Base-by-base conservation (phyloP, 2,888 invertebrate genomes). In the Zygaena filipendulae region DNA sequence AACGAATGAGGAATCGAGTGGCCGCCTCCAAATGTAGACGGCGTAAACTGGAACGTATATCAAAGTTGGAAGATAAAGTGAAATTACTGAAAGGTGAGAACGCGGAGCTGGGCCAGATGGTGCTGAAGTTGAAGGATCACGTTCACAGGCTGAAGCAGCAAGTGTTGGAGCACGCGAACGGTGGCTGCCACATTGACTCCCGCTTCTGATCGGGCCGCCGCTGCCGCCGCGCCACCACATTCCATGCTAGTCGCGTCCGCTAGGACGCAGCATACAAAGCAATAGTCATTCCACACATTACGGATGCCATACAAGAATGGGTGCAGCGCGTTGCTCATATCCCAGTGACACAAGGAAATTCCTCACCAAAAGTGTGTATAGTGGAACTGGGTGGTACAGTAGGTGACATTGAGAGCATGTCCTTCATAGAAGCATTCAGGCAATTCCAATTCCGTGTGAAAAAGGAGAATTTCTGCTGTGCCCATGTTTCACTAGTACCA, bases 11-110 rank as follows among this genome's bases (percentile, higher is more conserved):
- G 44, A 99, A 99, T 68, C 88, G 99, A 42, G 87, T 97, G 28
- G 98, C 98, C 8, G 99, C 99, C 3, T 95, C 96, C 25, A 98
- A 98, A 59, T 99, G 98, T 68, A 85, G 99, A 42, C 90, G 92
- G 52, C 86, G 97, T 43, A 99, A 99, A 69, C 83, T 99, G 34
- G 98, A 99, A 60, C 84, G 96, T 33, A 99, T 99, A 47, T 91
- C 95, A 2, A 90, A 93, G 57, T 81, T 99, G 37, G 98, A 99
- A 67, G 95, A 95, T 39, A 94, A 95, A 71, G 97, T 97, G 12
- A 92, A 92, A 63, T 63, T 87, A 33, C 79, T 97, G 31, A 97
- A 97, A 71, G 88, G 86, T 36, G 95, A 97, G 74, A 97, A 97
- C 64, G 82, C 71, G 40, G 94, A 96, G 54, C 82, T 97, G 36